These are phyloP conservation scores for Cheilosia soror DNA, from an alignment of 2,888 invertebrate species.

Conservation along the genomic window DNA sequence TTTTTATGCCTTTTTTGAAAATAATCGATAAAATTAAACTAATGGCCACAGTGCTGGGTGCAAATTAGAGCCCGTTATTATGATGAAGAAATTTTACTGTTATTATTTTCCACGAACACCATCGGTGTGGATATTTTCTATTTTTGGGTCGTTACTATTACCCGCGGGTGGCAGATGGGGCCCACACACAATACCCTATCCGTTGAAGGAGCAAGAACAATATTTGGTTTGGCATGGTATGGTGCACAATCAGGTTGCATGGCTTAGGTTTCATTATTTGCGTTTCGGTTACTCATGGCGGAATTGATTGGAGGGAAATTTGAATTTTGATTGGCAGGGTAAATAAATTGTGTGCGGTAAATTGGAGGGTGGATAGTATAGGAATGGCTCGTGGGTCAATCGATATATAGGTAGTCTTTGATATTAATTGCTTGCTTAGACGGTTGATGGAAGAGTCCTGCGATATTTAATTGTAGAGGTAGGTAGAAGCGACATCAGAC, in stretches of 20 bases:
- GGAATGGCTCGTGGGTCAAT: constrained; percentile 13
- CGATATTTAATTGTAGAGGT: neutral
- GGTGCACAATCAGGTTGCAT: constrained; percentile 44
- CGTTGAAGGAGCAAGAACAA: neutral
- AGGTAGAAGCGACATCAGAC: too few species aligned
- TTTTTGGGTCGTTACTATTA: constrained; percentile 48
- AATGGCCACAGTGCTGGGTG: constrained; percentile 56
- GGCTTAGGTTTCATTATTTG: constrained; percentile 32
- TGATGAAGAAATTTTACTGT: constrained; percentile 31
- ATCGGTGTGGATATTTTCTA: constrained; percentile 38
- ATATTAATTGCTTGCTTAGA: constrained; percentile 35
- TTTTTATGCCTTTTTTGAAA: constrained; percentile 23
- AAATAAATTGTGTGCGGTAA: constrained; percentile 32
- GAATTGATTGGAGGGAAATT: constrained; percentile 62
- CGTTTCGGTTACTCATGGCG: constrained; percentile 30
- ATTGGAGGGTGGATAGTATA: constrained; percentile 12
- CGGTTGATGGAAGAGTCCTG: neutral
- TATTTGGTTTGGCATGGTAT: constrained; percentile 25
- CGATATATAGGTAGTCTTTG: constrained; percentile 32
- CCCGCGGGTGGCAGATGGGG: constrained; percentile 2
- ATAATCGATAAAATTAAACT: constrained; percentile 72
- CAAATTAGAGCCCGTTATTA: constrained; percentile 46
- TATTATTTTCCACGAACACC: constrained; percentile 11
- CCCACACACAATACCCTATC: neutral
- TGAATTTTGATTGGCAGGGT: constrained; percentile 64